Conservation (phyloP, 2,113 vertebrate genomes). For the Plectropomus leopardus region DNA sequence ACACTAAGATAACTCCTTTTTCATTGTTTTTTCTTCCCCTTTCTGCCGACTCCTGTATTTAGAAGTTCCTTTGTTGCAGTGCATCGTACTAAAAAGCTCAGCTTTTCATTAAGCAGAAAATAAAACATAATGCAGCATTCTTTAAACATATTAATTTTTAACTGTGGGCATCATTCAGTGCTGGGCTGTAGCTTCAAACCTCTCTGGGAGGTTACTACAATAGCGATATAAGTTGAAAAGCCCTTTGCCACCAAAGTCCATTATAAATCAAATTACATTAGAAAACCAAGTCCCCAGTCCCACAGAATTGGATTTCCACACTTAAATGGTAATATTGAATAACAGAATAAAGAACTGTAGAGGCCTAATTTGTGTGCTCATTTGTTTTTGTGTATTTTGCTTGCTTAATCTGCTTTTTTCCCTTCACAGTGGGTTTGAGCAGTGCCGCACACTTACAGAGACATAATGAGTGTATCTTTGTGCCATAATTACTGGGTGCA, state of each 20-base stretch:
- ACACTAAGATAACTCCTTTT: not conserved
- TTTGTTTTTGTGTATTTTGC: constrained; percentile 55
- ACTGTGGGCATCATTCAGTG: not conserved
- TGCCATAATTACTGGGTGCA: constrained; percentile 61
- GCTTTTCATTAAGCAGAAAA: constrained; percentile 17
- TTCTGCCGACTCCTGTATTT: not conserved
- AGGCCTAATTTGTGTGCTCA: constrained; percentile 50
- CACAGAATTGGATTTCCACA: constrained; percentile 42
- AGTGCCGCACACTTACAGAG: constrained; percentile 41
- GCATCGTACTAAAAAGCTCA: not conserved
- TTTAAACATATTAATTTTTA: constrained; percentile 9
- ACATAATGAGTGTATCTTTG: constrained; percentile 69
- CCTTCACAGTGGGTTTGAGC: constrained; percentile 49
- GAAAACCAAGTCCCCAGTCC: constrained; percentile 47
- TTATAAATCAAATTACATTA: constrained; percentile 50
- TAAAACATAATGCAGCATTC: not conserved
- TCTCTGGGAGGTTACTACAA: constrained; percentile 4
- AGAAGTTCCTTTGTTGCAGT: not conserved
- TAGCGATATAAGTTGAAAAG: constrained; percentile 15
- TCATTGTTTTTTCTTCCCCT: not conserved
- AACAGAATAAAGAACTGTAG: constrained; percentile 49
- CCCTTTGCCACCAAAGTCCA: constrained; percentile 7
- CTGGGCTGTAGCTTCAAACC: constrained; percentile 23
- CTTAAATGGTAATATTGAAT: constrained; percentile 60
- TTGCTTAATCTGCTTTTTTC: constrained; percentile 52